Percentiles rank a stretch among this genome's conserved stretches.
phyloP scores from a whole-genome alignment of 2,888 invertebrate genomes.

The Agriopis marginaria region DNA sequence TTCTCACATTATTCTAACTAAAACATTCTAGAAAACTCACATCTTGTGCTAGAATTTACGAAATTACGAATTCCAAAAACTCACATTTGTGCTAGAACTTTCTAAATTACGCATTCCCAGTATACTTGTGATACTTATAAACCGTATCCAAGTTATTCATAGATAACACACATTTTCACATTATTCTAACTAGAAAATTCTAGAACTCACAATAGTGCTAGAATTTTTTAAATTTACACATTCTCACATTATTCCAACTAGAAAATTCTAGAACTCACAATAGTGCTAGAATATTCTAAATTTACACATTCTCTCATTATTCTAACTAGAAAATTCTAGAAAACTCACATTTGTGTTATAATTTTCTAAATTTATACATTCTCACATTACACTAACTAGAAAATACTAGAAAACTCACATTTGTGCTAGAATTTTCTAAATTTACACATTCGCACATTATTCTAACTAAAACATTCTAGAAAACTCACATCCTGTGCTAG shows the following conservation, averaged over 20 bases:
- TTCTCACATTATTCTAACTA: neutral
- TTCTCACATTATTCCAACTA: too few relatives aligned
- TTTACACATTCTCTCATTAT: too few relatives aligned
- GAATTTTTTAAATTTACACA: constrained; percentile 21
- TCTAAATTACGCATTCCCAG: constrained; percentile 70
- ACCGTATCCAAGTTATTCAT: constrained; percentile 74
- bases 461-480: constrained; percentile 1
- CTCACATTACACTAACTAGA: too few relatives aligned
- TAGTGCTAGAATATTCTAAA: too few relatives aligned
- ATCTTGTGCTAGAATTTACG: neutral
- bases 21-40: neutral
- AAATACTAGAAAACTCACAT: too few relatives aligned
- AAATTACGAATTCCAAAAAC: constrained; percentile 64
- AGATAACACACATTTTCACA: constrained; percentile 39
- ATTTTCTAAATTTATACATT: too few relatives aligned
- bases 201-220: neutral
- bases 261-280: too few relatives aligned
- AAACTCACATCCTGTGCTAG: neutral
- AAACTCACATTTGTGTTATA: too few relatives aligned
- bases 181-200: neutral
- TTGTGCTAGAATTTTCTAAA: too few relatives aligned
- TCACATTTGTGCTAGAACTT: neutral
- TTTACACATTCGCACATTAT: neutral
- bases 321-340: too few relatives aligned
- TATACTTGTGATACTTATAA: constrained; percentile 83